A percentile compares a stretch with the other conserved stretches of the same genome.
Evolutionary conservation across 2,797 vertebrate genomes (phyloP).

Genomic region (Apodemus agrarius): DNA sequence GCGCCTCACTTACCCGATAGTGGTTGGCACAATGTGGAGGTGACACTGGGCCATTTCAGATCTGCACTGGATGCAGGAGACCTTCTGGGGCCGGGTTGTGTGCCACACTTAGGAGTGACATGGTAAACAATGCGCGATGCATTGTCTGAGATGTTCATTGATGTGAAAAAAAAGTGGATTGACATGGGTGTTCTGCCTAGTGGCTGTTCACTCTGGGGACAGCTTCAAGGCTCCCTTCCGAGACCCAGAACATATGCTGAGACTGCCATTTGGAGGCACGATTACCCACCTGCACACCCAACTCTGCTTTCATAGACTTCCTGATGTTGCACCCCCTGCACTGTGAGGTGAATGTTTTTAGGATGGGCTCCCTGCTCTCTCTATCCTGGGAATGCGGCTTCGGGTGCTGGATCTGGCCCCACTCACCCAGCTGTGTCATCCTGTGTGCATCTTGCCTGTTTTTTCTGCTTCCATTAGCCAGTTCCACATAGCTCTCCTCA

Average conservation of each 20-base stretch:
- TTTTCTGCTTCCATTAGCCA: background rate
- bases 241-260: background rate
- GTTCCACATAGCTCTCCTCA: background rate
- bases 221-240: background rate
- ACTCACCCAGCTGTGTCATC: accelerated
- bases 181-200: background rate
- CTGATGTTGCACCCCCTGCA: background rate
- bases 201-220: background rate
- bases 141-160: background rate
- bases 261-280: background rate
- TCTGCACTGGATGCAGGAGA: background rate
- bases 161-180: background rate
- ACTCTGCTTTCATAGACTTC: background rate
- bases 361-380: background rate
- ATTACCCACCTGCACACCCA: background rate
- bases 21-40: background rate
- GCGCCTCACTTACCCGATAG: background rate
- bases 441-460: background rate
- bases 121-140: background rate
- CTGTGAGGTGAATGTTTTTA: slow-evolving; percentile 51
- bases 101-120: background rate
- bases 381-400: background rate
- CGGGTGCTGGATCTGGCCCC: background rate
- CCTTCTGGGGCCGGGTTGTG: background rate
- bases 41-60: background rate